Conservation (phyloP, 2,888 invertebrate species). For the Drosophila macrospina region DNA sequence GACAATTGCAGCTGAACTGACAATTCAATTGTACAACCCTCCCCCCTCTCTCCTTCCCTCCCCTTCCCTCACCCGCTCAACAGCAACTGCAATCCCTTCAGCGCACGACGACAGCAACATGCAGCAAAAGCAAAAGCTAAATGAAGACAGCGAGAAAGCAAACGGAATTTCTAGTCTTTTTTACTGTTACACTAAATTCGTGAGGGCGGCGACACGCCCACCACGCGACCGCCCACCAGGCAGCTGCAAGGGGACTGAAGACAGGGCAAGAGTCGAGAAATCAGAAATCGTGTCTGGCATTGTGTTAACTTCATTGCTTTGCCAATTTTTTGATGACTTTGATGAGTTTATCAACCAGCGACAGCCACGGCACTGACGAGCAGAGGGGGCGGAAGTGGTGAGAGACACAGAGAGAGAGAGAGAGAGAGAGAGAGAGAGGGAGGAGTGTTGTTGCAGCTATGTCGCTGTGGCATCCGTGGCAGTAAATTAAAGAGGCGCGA, state of each 20-base stretch:
- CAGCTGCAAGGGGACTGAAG: not conserved
- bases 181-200: slow-evolving; percentile 71
- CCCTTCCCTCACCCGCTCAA: not conserved
- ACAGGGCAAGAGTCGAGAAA: slow-evolving; percentile 23
- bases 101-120: slow-evolving; percentile 65
- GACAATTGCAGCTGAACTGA: slow-evolving; percentile 50
- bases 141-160: slow-evolving; percentile 18
- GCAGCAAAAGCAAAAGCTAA: slow-evolving; percentile 12
- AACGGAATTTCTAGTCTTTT: slow-evolving; percentile 26
- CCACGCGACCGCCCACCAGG: slow-evolving; percentile 41
- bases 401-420: not conserved
- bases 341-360: slow-evolving; percentile 74
- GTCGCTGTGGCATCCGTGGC: slow-evolving; percentile 35
- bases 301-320: slow-evolving; percentile 68
- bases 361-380: slow-evolving; percentile 29
- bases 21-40: slow-evolving; percentile 66
- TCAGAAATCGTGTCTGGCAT: slow-evolving; percentile 69
- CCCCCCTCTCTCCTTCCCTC: not conserved
- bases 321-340: slow-evolving; percentile 71
- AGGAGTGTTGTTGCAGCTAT: slow-evolving; percentile 21
- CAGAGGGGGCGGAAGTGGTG: too few relatives aligned
- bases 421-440: not conserved
- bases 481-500: slow-evolving; percentile 78
- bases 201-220: slow-evolving; percentile 65
- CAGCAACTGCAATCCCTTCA: slow-evolving; percentile 17